These are phyloP conservation scores for Bucco capensis DNA, from an alignment of 2,113 vertebrate genomes.

Conservation along the genomic window DNA sequence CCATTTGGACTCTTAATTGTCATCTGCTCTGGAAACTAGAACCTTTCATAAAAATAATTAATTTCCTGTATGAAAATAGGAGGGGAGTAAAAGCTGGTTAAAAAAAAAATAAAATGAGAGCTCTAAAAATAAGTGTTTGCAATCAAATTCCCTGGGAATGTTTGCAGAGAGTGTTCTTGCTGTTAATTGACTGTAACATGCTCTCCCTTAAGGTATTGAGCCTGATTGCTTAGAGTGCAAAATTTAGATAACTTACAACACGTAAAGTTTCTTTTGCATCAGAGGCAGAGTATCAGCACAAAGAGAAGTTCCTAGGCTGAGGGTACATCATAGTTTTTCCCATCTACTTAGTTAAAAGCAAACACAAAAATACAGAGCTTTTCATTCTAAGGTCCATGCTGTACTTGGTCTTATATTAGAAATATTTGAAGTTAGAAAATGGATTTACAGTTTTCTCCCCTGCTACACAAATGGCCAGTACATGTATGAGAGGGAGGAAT, in stretches of 20 bases:
- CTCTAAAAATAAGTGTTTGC: background rate
- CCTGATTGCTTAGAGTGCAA: background rate
- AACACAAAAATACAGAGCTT: background rate
- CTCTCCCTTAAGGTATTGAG: fast-evolving
- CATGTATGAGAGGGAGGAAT: background rate
- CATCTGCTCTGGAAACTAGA: background rate
- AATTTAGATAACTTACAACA: too few relatives aligned
- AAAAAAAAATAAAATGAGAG: background rate
- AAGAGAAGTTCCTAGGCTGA: background rate
- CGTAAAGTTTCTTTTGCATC: background rate
- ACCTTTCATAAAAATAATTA: background rate
- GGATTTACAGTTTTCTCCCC: background rate
- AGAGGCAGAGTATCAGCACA: background rate
- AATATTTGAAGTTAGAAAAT: background rate
- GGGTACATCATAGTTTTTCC: background rate
- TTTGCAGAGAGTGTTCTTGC: background rate
- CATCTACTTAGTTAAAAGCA: background rate
- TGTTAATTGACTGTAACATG: background rate
- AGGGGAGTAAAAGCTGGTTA: background rate
- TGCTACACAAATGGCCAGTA: background rate
- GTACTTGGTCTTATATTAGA: background rate
- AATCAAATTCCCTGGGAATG: background rate
- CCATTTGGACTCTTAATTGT: background rate
- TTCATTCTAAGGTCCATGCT: background rate
- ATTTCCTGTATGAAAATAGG: background rate